Evolutionary conservation across 1,140 invertebrate species (phyloP).

Genomic region (Zaprionus taronus): DNA sequence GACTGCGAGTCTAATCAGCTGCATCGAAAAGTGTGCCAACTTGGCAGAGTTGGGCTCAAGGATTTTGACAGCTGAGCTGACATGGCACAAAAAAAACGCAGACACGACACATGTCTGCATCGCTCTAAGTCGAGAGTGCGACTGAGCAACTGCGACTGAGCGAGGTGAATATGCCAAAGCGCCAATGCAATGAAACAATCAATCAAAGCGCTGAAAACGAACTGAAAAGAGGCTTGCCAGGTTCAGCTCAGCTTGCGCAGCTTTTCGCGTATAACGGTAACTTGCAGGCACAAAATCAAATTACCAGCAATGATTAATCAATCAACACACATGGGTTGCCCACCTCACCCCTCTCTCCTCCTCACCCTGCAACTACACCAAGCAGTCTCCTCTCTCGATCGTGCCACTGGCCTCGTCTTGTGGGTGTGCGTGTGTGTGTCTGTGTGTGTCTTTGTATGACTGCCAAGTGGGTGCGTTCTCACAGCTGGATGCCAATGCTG

Average conservation of each 20-base stretch:
- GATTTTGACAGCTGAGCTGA: constrained; percentile 80
- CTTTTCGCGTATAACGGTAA: constrained; percentile 66
- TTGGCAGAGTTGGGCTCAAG: constrained; percentile 63
- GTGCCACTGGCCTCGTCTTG: constrained; percentile 65
- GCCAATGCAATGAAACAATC: constrained; percentile 79
- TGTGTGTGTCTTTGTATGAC: constrained; percentile 44
- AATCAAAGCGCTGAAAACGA: constrained; percentile 71
- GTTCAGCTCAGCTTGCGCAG: constrained; percentile 13
- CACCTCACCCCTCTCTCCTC: neutral
- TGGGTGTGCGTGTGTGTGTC: constrained; percentile 53
- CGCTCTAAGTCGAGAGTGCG: neutral
- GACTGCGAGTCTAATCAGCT: constrained; percentile 62
- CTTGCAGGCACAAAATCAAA: constrained; percentile 78
- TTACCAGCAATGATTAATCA: constrained; percentile 81
- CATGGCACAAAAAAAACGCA: constrained; percentile 59
- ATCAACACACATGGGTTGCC: constrained; percentile 69
- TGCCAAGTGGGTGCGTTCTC: constrained; percentile 80
- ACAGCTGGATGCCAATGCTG: constrained; percentile 69
- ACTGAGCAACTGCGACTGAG: constrained; percentile 32
- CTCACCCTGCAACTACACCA: neutral
- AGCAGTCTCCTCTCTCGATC: constrained; percentile 29
- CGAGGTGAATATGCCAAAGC: constrained; percentile 72
- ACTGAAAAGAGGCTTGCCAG: constrained; percentile 61
- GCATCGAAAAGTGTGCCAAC: constrained; percentile 56
- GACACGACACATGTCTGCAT: constrained; percentile 62